Base-by-base conservation (phyloP, 2,113 vertebrate genomes). In the Craseonycteris thonglongyai region DNA sequence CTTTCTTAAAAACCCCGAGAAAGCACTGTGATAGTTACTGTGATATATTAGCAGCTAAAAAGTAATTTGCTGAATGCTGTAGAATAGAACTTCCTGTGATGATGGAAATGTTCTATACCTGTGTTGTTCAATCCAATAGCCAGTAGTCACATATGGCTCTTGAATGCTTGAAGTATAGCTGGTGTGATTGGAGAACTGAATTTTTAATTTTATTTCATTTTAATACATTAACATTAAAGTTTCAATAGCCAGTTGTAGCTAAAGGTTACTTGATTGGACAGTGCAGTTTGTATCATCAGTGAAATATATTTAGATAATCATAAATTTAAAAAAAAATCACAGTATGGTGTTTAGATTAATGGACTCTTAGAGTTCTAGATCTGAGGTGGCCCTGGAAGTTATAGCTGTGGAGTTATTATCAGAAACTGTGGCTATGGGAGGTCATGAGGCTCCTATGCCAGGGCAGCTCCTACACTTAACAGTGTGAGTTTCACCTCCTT, bases 181-280 rank as follows among this genome's bases (percentile, higher is more conserved):
- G 12, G 2, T 66, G 26, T 18, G 15, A 40, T 33, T n/a, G 8
- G 75, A 89, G 35, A 9, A 56, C 30, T 54, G 47, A 47, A 63
- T 59, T 94, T 94, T 45, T 63, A 88, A 49, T 91, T 87, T 76
- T 19, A 40, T 88, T 51, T 92, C 42, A 74, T 88, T 49, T 91
- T 65, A 65, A 83, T 75, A 51, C 40, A 76, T 82, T 84, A 45
- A 56, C 66, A 49, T 75, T 65, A 38, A 65, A 92, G 90, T 87
- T 54, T 54, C 5, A 69, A 13, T 68, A 69, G 35, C 35, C 0
- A 18, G 5, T 80, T 58, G 16, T 56, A 80, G 19, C 35, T 69
- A 79, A 42, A 78, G 28, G 4, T n/a, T 82, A 68, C 35, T 58
- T 49, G 4, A 49, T 47, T 69, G 13, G 38, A 81, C 4, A 51